Evolutionary conservation across 2,888 invertebrate genomes (phyloP).

Genomic region (Cephus runcator): DNA sequence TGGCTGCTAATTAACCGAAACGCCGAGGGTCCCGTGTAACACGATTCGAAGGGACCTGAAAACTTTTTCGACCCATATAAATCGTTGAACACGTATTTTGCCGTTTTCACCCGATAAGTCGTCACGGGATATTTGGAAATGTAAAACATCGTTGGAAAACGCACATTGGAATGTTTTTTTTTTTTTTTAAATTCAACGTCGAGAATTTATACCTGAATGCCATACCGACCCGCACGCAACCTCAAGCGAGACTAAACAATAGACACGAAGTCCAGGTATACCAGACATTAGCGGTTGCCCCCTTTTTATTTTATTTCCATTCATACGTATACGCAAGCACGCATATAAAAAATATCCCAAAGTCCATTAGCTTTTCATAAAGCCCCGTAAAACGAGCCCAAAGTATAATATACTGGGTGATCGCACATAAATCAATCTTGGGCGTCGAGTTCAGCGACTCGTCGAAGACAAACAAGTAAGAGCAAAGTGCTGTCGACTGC

Average conservation of each 20-base stretch:
- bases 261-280: neutral
- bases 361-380: neutral
- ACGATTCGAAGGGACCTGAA: constrained; percentile 7
- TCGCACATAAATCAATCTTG: neutral
- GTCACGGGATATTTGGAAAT: neutral
- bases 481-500: neutral
- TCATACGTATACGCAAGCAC: neutral
- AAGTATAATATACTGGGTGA: neutral
- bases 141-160: neutral
- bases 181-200: neutral
- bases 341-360: neutral
- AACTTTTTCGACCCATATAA: neutral
- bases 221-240: neutral
- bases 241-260: neutral
- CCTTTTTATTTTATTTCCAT: neutral
- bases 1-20: constrained; percentile 50
- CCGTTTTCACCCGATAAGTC: neutral
- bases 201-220: neutral
- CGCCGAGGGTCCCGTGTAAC: constrained; percentile 9
- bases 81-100: neutral
- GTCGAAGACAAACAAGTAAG: neutral
- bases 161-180: neutral
- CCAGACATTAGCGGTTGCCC: neutral
- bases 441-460: neutral
- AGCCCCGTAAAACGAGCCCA: neutral